Base-by-base conservation (phyloP, 2,888 invertebrate genomes). In the Hedychridium roseum region DNA sequence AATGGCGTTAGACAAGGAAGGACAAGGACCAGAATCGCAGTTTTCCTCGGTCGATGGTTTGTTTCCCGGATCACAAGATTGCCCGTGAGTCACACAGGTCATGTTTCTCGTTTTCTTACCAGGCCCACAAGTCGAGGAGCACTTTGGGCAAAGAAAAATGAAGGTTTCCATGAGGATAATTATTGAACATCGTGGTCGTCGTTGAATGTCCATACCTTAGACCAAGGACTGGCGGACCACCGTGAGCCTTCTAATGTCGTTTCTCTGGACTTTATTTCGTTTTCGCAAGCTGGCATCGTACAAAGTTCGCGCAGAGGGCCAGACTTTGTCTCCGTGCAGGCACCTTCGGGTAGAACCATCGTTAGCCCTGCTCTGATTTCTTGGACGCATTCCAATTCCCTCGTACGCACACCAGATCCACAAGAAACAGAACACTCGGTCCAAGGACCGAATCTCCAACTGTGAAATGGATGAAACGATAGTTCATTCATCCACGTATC, bases 401-500 rank as follows among this genome's bases (percentile, higher is more conserved):
- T 83, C 0, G 85, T 86, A 61, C 89, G 88, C 14, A 84, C 81
- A 0, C 92, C 91, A 9, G 86, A 85, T 0, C 91, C 90, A 73
- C 95, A 94, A 0, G 85, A 84, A 9, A 80, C 82, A 3, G 88
- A 88, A 67, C 95, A 95, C 0, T 87, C 83, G 3, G 88, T 85
- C 94, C 94, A 95, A 4, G 88, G 85, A 1, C 85, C 85, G 0
- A 87, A 84, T 32, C 87, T 82, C 94, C 94, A 95, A 54, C 75
- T 74, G 39, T 17, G 28, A 41, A 9, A 37, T 23, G 7, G 26
- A 26, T 17, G 12, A 37, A 26, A 14, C 1, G 6, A 2, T 26
- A 11, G 5, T 37, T 37, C 2, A 9, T 4, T 37, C 23, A 12
- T 37, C 7, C 12, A 11, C 1, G 2, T 26, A 35, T 21, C 17